Percentiles rank a stretch among this genome's conserved stretches.
phyloP scores from a whole-genome alignment of 1,140 invertebrate genomes.

The Drosophila baimaii region DNA sequence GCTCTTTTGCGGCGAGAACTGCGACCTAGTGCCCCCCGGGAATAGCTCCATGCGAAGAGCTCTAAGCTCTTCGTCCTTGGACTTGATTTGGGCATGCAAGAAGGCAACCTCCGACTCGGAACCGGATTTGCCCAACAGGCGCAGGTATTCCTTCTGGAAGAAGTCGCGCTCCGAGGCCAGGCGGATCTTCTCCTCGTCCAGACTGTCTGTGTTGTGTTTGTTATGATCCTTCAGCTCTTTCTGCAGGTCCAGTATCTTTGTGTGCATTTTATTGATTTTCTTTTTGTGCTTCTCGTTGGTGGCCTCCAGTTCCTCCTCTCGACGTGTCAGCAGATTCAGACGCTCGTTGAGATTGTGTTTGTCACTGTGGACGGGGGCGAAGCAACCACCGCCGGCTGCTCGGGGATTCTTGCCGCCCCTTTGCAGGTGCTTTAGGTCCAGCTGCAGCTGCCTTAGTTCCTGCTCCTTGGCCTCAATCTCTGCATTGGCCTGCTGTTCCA shows the following conservation, averaged over 20 bases:
- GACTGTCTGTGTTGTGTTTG: conserved; percentile 12
- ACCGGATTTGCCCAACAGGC: conserved; percentile 64
- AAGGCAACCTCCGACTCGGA: conserved; percentile 75
- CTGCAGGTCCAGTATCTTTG: conserved; percentile 46
- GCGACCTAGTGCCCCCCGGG: conserved; percentile 5
- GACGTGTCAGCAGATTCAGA: conserved; percentile 63
- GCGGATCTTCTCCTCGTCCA: conserved; percentile 77
- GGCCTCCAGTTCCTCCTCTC: conserved; percentile 60
- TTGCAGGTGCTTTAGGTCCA: conserved; percentile 42
- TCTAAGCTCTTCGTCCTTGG: conserved; percentile 77
- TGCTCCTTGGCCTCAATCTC: conserved; percentile 76
- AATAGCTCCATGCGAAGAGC: conserved; percentile 64
- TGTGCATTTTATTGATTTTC: conserved; percentile 66
- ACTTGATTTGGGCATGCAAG: conserved; percentile 75
- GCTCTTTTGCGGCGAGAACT: conserved; percentile 48
- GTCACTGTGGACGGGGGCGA: conserved; percentile 31
- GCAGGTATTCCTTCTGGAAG: conserved; percentile 82
- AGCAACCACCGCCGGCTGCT: conserved; percentile 15
- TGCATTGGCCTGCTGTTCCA: conserved; percentile 86
- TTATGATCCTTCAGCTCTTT: conserved; percentile 57
- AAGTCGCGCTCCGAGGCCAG: conserved; percentile 76
- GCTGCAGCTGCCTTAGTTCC: conserved; percentile 54
- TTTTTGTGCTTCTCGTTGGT: conserved; percentile 71
- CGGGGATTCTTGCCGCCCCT: conserved; percentile 16
- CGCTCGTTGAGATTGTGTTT: conserved; percentile 67